Evolutionary conservation across 2,113 vertebrate species (phyloP).

Genomic region (Mus musculus): DNA sequence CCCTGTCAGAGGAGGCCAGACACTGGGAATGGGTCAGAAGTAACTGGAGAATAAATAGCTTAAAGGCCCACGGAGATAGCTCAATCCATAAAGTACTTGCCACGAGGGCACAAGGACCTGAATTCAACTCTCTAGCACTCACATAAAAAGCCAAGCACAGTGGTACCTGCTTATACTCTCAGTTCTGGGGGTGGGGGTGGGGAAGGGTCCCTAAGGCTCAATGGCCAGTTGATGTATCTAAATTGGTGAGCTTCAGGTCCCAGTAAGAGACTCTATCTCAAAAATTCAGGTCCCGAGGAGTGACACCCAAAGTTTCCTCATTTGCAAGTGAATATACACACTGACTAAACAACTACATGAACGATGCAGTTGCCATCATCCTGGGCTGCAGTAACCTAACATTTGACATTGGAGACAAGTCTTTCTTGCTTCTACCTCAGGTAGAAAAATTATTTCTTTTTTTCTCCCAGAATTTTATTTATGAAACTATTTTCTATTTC

Average conservation of each 20-base stretch:
- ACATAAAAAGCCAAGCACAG: too few species aligned
- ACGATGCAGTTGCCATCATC: not conserved
- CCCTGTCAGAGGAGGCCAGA: slow-evolving; percentile 9
- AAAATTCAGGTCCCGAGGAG: not conserved
- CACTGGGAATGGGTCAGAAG: not conserved
- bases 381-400: not conserved
- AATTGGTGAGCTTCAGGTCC: not conserved
- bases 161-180: not conserved
- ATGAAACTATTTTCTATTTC: not conserved
- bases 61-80: not conserved
- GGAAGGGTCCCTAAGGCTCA: not conserved
- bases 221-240: not conserved
- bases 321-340: not conserved
- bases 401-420: not conserved
- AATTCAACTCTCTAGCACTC: not conserved
- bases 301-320: not conserved
- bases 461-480: not conserved
- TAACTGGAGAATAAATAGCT: not conserved
- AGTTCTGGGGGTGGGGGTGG: not conserved
- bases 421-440: slow-evolving; percentile 1
- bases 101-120: not conserved
- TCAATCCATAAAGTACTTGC: not conserved
- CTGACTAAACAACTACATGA: not conserved
- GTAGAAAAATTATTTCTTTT: not conserved
- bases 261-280: not conserved